Conservation (phyloP, 2,797 vertebrate species). For the Philypnodon macrostomus region DNA sequence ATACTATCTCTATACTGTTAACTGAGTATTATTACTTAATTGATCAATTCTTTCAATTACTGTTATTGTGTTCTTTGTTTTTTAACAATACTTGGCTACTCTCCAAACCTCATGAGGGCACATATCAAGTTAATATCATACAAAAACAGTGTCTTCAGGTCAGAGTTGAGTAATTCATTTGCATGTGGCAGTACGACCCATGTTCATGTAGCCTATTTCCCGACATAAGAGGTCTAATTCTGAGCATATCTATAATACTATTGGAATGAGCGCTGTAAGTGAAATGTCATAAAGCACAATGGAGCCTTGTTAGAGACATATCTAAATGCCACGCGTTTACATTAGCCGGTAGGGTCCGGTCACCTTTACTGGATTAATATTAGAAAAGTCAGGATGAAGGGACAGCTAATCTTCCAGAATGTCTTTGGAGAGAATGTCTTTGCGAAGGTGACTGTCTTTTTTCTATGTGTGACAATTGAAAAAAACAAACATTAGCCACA, state of each 20-base stretch:
- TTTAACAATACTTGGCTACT: too few species aligned
- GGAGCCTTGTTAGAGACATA: constrained; percentile 30
- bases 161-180: too few species aligned
- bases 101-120: too few species aligned
- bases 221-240: constrained; percentile 2
- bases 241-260: constrained; percentile 13
- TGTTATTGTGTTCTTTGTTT: too few species aligned
- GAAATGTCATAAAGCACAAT: constrained; percentile 50
- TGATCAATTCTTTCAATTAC: too few species aligned
- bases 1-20: too few species aligned
- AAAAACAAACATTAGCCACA: background rate
- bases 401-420: constrained; percentile 29
- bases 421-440: constrained; percentile 21
- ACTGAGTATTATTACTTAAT: too few species aligned
- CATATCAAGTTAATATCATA: too few species aligned
- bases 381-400: constrained; percentile 15
- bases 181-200: background rate
- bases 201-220: background rate
- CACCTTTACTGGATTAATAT: constrained; percentile 28
- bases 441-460: constrained; percentile 16
- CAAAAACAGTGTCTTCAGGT: too few species aligned
- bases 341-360: constrained; percentile 37
- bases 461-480: constrained; percentile 30
- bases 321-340: constrained; percentile 32
- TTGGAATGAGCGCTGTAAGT: constrained; percentile 36